Evolutionary conservation across 2,797 vertebrate species (phyloP), one percentile per base, ranked within the genome.

Genomic region (Merluccius polli): DNA sequence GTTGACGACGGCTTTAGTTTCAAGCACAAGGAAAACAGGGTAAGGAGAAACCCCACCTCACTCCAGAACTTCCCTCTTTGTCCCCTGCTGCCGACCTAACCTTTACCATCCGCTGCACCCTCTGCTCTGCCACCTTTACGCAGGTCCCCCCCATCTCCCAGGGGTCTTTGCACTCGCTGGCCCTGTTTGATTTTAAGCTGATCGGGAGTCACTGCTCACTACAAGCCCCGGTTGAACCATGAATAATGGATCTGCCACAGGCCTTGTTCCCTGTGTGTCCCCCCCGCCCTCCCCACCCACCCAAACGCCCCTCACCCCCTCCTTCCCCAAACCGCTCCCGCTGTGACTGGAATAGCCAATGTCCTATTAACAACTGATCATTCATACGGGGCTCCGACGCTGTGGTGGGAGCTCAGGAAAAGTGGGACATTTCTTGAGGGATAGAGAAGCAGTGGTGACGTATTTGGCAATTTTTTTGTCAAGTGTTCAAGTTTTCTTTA

Each of bases 301-400:
- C 59, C 59, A 9, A 59, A 81, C 87, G 85, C 88, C 81, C 88
- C 89, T 80, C 87, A 87, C 82, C 83, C 79, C 82, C 87, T 85
- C 87, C 82, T 87, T 88, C 80, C 87, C 88, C 81, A 82, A 79
- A 83, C 77, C 82, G 59, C 81, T 85, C 83, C 83, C 71, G 78
- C 87, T 90, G 88, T 93, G 93, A 93, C 89, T 89, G 77, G 93
- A 94, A 95, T 94, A 91, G 90, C 89, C 91, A 93, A 94, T 93
- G 92, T 88, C 79, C 90, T 86, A 93, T 94, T 94, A 95, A 93
- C 92, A 93, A 88, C 86, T 88, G 82, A 88, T 93, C 90, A 93
- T 93, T 93, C 91, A 92, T 88, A 91, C 88, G 86, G 76, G 77
- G 77, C 73, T 76, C 75, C 75, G 59, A 70, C 78, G 83, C 84